Evolutionary conservation across 2,797 vertebrate genomes (phyloP), one percentile per base, ranked within the genome.

Genomic region (Sardinella longiceps): DNA sequence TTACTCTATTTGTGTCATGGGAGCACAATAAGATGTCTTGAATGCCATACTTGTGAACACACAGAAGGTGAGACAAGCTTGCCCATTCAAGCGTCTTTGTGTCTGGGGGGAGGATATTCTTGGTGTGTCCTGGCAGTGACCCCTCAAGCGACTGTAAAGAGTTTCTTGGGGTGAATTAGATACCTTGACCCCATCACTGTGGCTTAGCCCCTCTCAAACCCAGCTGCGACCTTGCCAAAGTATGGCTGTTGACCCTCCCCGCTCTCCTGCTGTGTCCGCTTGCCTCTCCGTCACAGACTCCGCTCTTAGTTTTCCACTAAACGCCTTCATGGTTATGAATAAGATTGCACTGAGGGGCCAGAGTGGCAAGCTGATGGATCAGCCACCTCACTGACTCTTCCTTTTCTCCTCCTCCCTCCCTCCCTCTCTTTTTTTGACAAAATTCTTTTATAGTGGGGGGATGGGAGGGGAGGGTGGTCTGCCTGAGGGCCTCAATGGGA

Each of bases 241-340:
- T 30, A 74, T 74, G 66, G 66, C 66, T 39, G 66, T 39, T 74
- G 66, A 74, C 66, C 66, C 66, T 14, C 63, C 33, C 33, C 23
- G 30, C 82, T 81, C 56, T 82, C 66, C 60, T 33, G 56, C 66
- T 74, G 63, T 83, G 81, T 56, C 85, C 84, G 80, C 20, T 88
- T 56, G 63, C 84, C 82, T 50, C 58, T 70, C 14, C 80, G 82
- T 82, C 85, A 66, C 63, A 3, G 33, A 37, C 51, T 14, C 33
- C 1, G 66, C 33, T 74, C 66, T 74, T 74, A 74, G 33, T 74
- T 39, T 74, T 39, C 66, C 66, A 74, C 66, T 74, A 74, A 39
- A 74, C 33, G 30, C 66, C 66, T 30, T 74, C 33, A 33, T 74
- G 66, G 30, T 74, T 74, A 74, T 74, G 66, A 33, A 74, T 74